Evolutionary conservation across 1,140 invertebrate genomes (phyloP), one percentile per base, ranked within the genome.

Genomic region (Steinernema khuongi): DNA sequence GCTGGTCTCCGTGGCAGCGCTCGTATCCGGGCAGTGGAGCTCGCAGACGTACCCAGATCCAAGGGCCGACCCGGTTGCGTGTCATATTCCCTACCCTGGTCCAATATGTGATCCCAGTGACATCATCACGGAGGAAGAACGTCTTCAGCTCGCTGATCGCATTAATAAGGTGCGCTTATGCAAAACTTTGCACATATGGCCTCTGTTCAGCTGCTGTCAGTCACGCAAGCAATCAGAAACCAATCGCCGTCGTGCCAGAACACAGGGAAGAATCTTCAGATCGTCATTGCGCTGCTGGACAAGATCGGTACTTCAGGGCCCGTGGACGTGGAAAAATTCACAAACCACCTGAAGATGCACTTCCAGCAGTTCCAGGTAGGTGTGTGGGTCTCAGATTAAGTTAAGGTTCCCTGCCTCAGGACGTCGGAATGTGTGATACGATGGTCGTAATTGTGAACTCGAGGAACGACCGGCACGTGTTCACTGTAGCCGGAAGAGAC

Each of bases 401-500:
- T 50, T 71, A 68, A 30, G 36, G 31, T 72, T 50, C n/a, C 71
- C 31, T 41, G 26, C 74, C 76, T 41, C 50, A 85, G 84, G 82
- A 83, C 33, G 50, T 81, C 44, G 67, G 71, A 31, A 30, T 78
- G 31, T 83, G 84, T 50, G 82, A 83, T 67, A 80, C 84, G 0
- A 73, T 85, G n/a, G 82, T 83, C 22, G 69, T 83, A 4, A 83
- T 83, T 43, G 82, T 83, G 0, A 83, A 83, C 60, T 82, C 82
- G 32, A 71, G 81, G 30, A 72, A 72, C 26, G 82, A 83, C 69
- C 73, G 82, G 44, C 82, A 83, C 72, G 81, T 83, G 18, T 85
- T 85, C 71, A 85, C 82, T 0, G 84, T 83, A 4, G 84, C 84
- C 43, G 84, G 79, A 33, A 68, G 80, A 66, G 84, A 83, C 74